Base-by-base conservation (phyloP, 2,113 vertebrate species). In the Xiphophorus hellerii region DNA sequence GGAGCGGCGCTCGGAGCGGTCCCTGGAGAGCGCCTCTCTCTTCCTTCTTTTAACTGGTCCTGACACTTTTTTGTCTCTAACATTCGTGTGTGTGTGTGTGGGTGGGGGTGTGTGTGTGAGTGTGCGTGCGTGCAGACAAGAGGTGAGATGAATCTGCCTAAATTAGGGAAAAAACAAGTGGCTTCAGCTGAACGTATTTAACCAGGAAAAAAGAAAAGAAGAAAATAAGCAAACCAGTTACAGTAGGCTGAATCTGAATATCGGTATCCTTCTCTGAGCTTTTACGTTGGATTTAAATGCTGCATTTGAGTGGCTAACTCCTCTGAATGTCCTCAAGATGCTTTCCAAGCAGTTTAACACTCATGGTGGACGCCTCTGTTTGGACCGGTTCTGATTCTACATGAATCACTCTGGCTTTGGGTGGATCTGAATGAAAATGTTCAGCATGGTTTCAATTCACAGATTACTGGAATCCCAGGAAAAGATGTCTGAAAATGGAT, bases 11-110 rank as follows among this genome's bases (percentile, higher is more conserved):
- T 77, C 74, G 51, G 73, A 78, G 71, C 74, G 29, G 71, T 80
- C 86, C 76, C 86, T 22, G 0, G 84, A 78, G 89, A 84, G 28
- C 0, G 62, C 13, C 84, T 63, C 74, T 73, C 79, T 81, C 73
- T 79, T 58, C 79, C 39, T 78, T 72, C 39, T 17, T 29, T 80
- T 74, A 37, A 22, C 77, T 78, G 70, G 69, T 30, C 62, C 74
- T 81, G 85, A 89, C 87, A 83, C 73, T 6, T 80, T 37, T 76
- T 62, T 77, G 67, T 80, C 51, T 83, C 76, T 35, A 22, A 71
- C 37, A 69, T 48, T 4, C 1, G 13, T 42, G 69, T 35, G 51
- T 30, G 37, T 60, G 17, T 27, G 70, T 0, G 7, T 37, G n/a
- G n/a, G 28, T 28, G 28, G 1, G 28, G 1, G 28, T 28, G 28